A percentile compares a stretch with the other conserved stretches of the same genome.
These are phyloP conservation scores for Caenorhabditis sp. DNA, from an alignment of 2,888 invertebrate genomes.

Conservation along the genomic window DNA sequence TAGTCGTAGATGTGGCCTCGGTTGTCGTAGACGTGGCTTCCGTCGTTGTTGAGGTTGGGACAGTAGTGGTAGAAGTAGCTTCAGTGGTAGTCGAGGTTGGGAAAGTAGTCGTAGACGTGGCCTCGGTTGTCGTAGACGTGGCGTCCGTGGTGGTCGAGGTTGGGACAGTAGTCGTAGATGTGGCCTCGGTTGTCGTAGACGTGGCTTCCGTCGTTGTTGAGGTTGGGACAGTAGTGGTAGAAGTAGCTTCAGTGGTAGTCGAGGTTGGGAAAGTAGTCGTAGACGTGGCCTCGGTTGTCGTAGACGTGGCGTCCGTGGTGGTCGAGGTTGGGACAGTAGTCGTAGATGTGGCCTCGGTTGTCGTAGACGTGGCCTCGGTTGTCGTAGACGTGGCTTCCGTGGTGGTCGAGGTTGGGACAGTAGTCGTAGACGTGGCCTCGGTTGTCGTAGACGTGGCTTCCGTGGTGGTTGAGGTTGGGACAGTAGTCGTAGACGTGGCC, in stretches of 20 bases:
- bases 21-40: conserved; percentile 6
- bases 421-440: conserved; percentile 2
- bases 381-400: conserved; percentile 1
- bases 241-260: neutral
- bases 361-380: neutral
- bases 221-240: conserved; percentile 4
- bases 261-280: neutral
- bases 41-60: neutral
- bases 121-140: conserved; percentile 11
- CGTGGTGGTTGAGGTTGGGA: conserved; percentile 3
- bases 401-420: conserved; percentile 3
- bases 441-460: conserved; percentile 4
- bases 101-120: conserved; percentile 6
- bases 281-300: neutral
- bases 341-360: neutral
- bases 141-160: conserved; percentile 9
- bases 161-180: neutral
- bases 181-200: neutral
- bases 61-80: conserved; percentile 7
- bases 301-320: neutral
- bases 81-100: conserved; percentile 13
- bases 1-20: conserved; percentile 14
- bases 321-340: neutral
- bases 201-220: conserved; percentile 3
- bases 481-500: neutral